These are phyloP conservation scores for Prunella strophiata DNA, from an alignment of 2,797 vertebrate genomes.

Conservation along the genomic window DNA sequence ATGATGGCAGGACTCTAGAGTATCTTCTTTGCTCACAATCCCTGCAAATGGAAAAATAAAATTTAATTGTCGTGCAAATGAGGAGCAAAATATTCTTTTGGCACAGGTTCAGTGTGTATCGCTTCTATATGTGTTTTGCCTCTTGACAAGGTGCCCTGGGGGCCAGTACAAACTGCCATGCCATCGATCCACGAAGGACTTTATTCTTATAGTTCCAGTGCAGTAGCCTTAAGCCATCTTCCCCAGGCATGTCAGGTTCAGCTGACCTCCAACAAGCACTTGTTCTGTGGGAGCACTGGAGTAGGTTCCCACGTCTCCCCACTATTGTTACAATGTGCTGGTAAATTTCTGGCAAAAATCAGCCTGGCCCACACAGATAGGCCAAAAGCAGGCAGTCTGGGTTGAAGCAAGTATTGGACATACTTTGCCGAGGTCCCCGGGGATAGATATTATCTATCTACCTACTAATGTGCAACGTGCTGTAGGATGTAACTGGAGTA, in stretches of 20 bases:
- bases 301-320: not conserved
- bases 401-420: not conserved
- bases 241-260: not conserved
- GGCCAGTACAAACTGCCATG: not conserved
- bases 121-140: not conserved
- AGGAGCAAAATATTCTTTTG: not conserved
- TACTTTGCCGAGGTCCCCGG: not conserved
- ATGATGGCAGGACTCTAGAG: not conserved
- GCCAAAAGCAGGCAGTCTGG: not conserved
- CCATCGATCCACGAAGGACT: fast-evolving
- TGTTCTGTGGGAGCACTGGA: not conserved
- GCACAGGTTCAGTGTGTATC: not conserved
- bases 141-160: not conserved
- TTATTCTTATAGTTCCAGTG: not conserved
- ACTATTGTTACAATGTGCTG: not conserved
- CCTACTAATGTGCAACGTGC: not conserved
- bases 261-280: not conserved
- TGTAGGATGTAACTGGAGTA: not conserved
- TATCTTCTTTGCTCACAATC: not conserved
- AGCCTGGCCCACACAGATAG: not conserved
- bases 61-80: not conserved
- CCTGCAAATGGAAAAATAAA: not conserved
- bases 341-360: not conserved
- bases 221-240: not conserved
- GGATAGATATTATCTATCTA: not conserved